Evolutionary conservation across 1,140 invertebrate genomes (phyloP), one percentile per base, ranked within the genome.

Genomic region (Gerris buenoi): DNA sequence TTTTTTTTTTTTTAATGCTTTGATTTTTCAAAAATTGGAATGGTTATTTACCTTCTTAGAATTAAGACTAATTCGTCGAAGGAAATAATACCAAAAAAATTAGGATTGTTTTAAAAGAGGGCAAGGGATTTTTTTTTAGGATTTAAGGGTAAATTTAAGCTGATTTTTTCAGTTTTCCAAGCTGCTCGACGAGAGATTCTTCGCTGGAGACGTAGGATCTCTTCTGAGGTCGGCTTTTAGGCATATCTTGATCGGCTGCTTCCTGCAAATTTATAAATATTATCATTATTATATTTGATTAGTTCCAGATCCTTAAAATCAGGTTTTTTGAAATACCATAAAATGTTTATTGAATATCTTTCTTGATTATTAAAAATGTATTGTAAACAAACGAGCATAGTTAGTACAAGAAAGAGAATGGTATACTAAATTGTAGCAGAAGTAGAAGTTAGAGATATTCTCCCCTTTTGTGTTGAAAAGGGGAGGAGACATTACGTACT

Each of bases 151-250:
- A 46, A 25, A 23, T 60, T 68, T 67, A 69, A 22, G 69, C 66
- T 26, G 63, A 61, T 63, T 71, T 71, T 64, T 71, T 71, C 18
- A 71, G 60, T 23, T 66, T 61, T n/a, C 68, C 70, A 13, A 71
- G 66, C 27, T 71, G 66, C n/a, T 61, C 68, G 5, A 69, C 68
- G 14, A 71, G 27, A 15, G 67, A 63, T 13, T 71, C 70, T 60
- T 71, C 70, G 25, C 64, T 69, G 1, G 68, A 65, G 25, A 69
- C 67, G 64, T 71, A 71, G 46, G 70, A 71, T 58, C 70, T 26
- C 28, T 71, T 71, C 27, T 71, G 65, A 1, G 67, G 63, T 25
- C 57, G 68, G 14, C 63, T 65, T 22, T 56, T 58, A 18, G 5
- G 5, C 33, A 46, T 46, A 5, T 46, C 33, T 10, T 5, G 18